Conservation (phyloP, 1,140 invertebrate genomes). For the Dinothrombium tinctorium region DNA sequence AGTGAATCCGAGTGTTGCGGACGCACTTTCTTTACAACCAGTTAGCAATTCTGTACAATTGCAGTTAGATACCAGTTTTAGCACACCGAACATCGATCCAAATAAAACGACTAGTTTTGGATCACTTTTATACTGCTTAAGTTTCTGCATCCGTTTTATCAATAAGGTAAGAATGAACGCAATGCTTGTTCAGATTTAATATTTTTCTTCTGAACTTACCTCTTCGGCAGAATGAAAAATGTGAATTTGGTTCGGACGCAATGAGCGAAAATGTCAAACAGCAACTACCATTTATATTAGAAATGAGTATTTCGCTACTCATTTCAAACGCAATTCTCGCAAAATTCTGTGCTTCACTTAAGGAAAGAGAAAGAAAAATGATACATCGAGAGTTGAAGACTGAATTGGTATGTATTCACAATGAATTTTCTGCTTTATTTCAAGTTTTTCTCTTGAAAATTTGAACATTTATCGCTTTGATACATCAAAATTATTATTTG, state of each 20-base stretch:
- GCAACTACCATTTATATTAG: conserved; percentile 2
- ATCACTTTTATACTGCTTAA: conserved; percentile 6
- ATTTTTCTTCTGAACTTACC: background rate
- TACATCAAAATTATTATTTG: background rate
- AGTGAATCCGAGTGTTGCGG: background rate
- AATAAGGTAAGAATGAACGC: conserved; percentile 4
- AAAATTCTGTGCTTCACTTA: background rate
- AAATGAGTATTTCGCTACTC: conserved; percentile 1
- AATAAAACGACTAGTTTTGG: conserved; percentile 4
- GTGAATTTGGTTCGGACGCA: no score
- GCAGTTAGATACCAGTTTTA: conserved; percentile 4
- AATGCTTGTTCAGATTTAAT: no score
- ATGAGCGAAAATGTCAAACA: conserved; percentile 1
- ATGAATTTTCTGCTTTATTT: background rate
- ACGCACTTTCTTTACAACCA: background rate
- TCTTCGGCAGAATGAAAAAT: background rate
- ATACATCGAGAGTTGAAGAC: conserved; percentile 5
- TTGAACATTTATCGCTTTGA: background rate
- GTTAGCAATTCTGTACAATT: background rate
- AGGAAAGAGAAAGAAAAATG: conserved; percentile 1
- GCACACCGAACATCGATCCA: conserved; percentile 6
- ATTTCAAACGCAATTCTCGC: conserved; percentile 3
- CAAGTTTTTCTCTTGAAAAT: background rate
- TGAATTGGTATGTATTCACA: background rate
- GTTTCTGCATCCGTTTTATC: background rate